These are phyloP conservation scores for Mechanitis messenoides DNA, from an alignment of 2,888 invertebrate species.

Conservation along the genomic window DNA sequence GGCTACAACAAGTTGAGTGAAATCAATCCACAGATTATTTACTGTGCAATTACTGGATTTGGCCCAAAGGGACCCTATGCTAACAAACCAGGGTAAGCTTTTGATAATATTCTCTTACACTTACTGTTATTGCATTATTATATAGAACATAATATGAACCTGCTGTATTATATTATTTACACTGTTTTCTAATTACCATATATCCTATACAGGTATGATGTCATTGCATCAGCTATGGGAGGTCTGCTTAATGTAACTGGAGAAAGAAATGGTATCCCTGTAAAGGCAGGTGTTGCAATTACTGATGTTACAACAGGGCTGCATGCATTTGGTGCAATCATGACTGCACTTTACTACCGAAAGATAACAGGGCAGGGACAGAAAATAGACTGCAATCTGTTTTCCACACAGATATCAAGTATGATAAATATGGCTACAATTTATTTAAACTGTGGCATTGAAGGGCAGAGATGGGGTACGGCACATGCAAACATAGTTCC, in stretches of 20 bases:
- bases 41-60: constrained; percentile 96
- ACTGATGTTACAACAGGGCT: constrained; percentile 96
- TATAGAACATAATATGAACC: no score
- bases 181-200: no score
- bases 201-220: constrained; percentile 82
- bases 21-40: constrained; percentile 87
- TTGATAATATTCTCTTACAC: neutral
- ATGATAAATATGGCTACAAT: constrained; percentile 93
- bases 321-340: constrained; percentile 95
- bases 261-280: constrained; percentile 86
- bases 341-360: constrained; percentile 90
- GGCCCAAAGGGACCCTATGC: constrained; percentile 92
- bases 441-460: constrained; percentile 89
- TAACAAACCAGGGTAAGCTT: constrained; percentile 83
- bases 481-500: constrained; percentile 96
- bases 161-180: no score
- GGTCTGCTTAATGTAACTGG: constrained; percentile 95
- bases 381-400: constrained; percentile 94
- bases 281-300: constrained; percentile 94
- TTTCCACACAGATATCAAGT: constrained; percentile 93
- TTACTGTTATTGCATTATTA: neutral
- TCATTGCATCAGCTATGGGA: constrained; percentile 94
- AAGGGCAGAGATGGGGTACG: constrained; percentile 91
- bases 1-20: constrained; percentile 85
- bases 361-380: constrained; percentile 88